Evolutionary conservation across 2,888 invertebrate genomes (phyloP).

Genomic region (Caradrina kadenii): DNA sequence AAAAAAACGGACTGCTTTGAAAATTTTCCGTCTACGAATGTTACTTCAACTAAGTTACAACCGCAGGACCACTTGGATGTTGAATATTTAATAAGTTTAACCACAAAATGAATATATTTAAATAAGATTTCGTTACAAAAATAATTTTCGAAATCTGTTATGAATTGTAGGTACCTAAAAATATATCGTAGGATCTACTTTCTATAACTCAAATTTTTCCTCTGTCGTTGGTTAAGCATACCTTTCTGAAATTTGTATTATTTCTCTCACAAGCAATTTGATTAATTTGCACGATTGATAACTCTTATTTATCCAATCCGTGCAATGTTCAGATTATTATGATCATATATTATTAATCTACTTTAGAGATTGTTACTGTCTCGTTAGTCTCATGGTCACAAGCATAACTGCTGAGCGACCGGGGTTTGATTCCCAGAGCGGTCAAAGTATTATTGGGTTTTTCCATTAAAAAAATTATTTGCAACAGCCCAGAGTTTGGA

Average conservation of each 20-base stretch:
- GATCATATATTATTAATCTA: background rate
- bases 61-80: slow-evolving; percentile 17
- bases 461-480: no score
- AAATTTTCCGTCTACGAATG: slow-evolving; percentile 25
- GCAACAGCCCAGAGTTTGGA: no score
- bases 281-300: background rate
- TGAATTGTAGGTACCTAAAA: background rate
- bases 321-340: background rate
- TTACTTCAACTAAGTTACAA: slow-evolving; percentile 13
- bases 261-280: background rate
- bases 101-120: slow-evolving; percentile 27
- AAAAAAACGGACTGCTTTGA: slow-evolving; percentile 25
- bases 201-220: background rate
- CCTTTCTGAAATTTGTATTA: background rate
- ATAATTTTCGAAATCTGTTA: slow-evolving; percentile 8
- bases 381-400: no score
- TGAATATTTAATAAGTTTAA: slow-evolving; percentile 31
- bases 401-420: no score
- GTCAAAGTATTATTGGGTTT: no score
- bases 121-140: slow-evolving; percentile 1
- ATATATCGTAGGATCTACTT: background rate
- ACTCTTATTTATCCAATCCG: background rate
- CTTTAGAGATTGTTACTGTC: no score
- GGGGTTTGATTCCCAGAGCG: no score
- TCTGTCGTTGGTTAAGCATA: background rate